phyloP scores from a whole-genome alignment of 1,140 invertebrate genomes.

The Drosophila malerkotliana region DNA sequence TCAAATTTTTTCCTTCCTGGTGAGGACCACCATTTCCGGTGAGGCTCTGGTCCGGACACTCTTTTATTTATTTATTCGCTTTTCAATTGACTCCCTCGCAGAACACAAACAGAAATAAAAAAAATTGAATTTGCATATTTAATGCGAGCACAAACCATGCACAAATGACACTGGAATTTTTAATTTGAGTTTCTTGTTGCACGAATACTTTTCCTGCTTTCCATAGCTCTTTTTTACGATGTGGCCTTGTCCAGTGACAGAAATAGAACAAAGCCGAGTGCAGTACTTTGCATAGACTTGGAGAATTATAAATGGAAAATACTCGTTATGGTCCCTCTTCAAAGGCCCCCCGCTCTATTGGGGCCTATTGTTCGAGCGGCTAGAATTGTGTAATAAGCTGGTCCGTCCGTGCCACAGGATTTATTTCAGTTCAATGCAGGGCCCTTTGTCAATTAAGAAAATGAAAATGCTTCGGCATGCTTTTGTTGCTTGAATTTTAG shows the following conservation, averaged over 20 bases:
- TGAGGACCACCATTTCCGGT: conserved; percentile 31
- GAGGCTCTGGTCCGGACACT: conserved; percentile 27
- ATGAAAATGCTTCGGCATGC: background rate
- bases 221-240: conserved; percentile 6
- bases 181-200: conserved; percentile 60
- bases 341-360: conserved; percentile 1
- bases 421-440: conserved; percentile 4
- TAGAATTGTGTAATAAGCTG: conserved; percentile 9
- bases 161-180: conserved; percentile 66
- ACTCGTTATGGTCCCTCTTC: conserved; percentile 21
- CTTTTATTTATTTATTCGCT: conserved; percentile 69
- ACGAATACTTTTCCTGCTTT: conserved; percentile 31
- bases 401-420: background rate
- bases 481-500: too few relatives aligned
- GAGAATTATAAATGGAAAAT: conserved; percentile 64
- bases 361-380: conserved; percentile 10
- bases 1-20: conserved; percentile 6
- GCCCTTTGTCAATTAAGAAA: background rate
- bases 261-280: conserved; percentile 31
- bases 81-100: conserved; percentile 51
- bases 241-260: conserved; percentile 38
- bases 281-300: conserved; percentile 40
- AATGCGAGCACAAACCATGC: conserved; percentile 59
- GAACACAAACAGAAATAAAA: conserved; percentile 10
- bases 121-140: conserved; percentile 68